Evolutionary conservation across 2,888 invertebrate genomes (phyloP).

Genomic region (Globia sparganii): DNA sequence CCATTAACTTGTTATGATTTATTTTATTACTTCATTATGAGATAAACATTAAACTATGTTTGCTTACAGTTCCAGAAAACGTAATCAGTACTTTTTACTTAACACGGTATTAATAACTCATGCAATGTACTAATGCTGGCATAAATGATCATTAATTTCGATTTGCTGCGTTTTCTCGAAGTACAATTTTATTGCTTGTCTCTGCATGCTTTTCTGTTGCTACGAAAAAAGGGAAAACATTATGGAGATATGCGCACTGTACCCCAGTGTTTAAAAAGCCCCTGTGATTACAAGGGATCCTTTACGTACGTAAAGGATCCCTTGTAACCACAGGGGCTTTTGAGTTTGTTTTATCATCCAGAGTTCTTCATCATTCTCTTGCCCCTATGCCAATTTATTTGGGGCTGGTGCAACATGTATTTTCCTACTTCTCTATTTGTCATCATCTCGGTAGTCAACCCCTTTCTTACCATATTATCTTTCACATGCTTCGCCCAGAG

Average conservation of each 20-base stretch:
- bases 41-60: constrained; percentile 16
- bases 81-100: background rate
- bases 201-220: background rate
- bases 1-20: background rate
- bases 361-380: background rate
- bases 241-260: background rate
- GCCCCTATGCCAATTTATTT: background rate
- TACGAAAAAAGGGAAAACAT: background rate
- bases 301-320: background rate
- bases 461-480: background rate
- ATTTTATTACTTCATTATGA: constrained; percentile 5
- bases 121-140: background rate
- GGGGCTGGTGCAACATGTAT: background rate
- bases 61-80: constrained; percentile 17
- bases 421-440: background rate
- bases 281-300: too few species aligned
- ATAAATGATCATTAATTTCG: constrained; percentile 31
- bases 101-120: constrained; percentile 11
- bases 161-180: constrained; percentile 15
- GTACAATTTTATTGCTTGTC: background rate
- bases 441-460: background rate
- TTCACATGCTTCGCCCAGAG: background rate
- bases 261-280: too few species aligned
- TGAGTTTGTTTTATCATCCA: background rate
- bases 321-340: too few species aligned